Evolutionary conservation across 23 tunicate genomes (phyloP).

Genomic region (Halocynthia roretzi): DNA sequence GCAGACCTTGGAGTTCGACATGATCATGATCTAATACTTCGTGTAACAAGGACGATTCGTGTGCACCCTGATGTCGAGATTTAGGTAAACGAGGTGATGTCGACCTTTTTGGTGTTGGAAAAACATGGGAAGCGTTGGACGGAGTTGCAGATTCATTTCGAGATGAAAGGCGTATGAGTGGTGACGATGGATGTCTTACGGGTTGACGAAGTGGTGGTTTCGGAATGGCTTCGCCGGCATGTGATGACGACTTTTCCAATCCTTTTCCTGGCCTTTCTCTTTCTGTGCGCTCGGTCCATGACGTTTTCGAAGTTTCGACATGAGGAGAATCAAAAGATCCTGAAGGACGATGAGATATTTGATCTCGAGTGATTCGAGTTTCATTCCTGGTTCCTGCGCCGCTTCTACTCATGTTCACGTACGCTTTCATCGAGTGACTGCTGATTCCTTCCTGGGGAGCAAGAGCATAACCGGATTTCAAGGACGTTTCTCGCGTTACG

Average conservation of each 20-base stretch:
- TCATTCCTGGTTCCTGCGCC: background rate
- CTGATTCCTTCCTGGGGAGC: background rate
- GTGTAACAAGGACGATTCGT: background rate
- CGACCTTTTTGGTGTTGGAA: background rate
- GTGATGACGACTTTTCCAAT: background rate
- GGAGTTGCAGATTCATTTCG: background rate
- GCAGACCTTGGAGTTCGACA: background rate
- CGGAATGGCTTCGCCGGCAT: background rate
- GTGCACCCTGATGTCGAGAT: background rate
- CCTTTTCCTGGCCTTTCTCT: background rate
- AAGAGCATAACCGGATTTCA: background rate
- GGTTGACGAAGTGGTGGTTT: background rate
- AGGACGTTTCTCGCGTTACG: background rate
- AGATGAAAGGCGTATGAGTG: background rate
- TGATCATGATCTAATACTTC: background rate
- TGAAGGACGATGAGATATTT: background rate
- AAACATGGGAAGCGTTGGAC: background rate
- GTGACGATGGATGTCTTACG: background rate
- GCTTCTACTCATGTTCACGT: background rate
- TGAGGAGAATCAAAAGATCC: background rate
- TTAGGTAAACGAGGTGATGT: background rate
- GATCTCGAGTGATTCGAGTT: slow-evolving; percentile 6
- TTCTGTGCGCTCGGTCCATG: background rate
- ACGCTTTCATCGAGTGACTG: slow-evolving; percentile 14
- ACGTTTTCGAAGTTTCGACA: background rate